Conservation (phyloP, 1,140 invertebrate genomes). For the Nilaparvata lugens region DNA sequence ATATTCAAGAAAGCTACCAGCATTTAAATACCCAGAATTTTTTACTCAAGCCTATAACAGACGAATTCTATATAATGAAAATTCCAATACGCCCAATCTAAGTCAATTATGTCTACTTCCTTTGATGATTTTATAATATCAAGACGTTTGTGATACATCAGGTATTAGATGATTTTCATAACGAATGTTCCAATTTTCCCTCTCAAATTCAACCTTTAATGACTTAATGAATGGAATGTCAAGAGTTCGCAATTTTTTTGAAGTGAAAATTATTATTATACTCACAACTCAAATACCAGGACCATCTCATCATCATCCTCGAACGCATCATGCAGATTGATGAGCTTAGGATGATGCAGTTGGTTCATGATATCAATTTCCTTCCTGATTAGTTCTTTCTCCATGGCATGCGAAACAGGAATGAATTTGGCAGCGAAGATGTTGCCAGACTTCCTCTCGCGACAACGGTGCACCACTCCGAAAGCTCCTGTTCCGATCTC, state of each 20-base stretch:
- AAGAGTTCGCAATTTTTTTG: background rate
- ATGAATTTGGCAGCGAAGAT: slow-evolving; percentile 99
- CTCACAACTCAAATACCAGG: slow-evolving; percentile 97
- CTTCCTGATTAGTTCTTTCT: slow-evolving; percentile 93
- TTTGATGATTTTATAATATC: no score
- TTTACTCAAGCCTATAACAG: no score
- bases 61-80: no score
- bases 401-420: slow-evolving; percentile 86
- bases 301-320: slow-evolving; percentile 99
- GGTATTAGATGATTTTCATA: no score
- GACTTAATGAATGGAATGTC: background rate
- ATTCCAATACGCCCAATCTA: no score
- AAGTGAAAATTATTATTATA: slow-evolving; percentile 25
- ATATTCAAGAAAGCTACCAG: no score
- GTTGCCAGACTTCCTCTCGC: slow-evolving; percentile 91
- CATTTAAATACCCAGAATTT: no score
- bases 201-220: no score
- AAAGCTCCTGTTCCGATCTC: slow-evolving; percentile 99
- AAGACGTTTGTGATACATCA: no score
- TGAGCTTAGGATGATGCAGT: slow-evolving; percentile 92
- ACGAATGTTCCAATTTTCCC: no score
- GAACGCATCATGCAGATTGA: slow-evolving; percentile 97
- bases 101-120: no score
- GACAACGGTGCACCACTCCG: slow-evolving; percentile 95
- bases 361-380: slow-evolving; percentile 99